Percentiles rank a stretch among this genome's conserved stretches.
Evolutionary conservation across 2,888 invertebrate genomes (phyloP).

Genomic region (Alentia gelatinosa): DNA sequence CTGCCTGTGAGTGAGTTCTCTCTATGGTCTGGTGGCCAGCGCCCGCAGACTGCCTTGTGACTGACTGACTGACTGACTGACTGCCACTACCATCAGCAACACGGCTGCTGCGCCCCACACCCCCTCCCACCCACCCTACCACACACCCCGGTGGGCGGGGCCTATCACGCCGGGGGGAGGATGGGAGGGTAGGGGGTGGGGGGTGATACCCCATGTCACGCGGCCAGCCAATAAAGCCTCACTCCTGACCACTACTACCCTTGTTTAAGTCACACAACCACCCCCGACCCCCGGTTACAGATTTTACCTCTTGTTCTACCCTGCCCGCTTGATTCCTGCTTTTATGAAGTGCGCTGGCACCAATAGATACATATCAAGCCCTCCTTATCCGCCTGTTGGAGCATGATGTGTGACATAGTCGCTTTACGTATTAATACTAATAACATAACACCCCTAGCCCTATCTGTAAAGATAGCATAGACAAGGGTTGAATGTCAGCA

Average conservation of each 20-base stretch:
- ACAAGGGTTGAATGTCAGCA: too few relatives aligned
- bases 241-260: not conserved
- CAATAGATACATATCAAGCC: too few relatives aligned
- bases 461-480: too few relatives aligned
- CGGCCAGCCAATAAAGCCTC: constrained; percentile 28
- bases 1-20: not conserved
- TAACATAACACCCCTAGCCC: too few relatives aligned
- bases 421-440: too few relatives aligned
- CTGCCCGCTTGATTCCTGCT: too few relatives aligned
- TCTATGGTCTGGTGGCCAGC: constrained; percentile 38
- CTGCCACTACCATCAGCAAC: constrained; percentile 22
- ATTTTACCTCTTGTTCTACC: too few relatives aligned
- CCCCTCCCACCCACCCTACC: not conserved
- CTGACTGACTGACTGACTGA: constrained; percentile 49
- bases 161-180: not conserved
- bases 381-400: too few relatives aligned
- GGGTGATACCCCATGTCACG: constrained; percentile 41
- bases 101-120: not conserved
- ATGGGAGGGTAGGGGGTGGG: not conserved
- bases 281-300: too few relatives aligned
- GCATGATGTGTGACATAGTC: too few relatives aligned
- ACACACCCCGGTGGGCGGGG: constrained; percentile 6
- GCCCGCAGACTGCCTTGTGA: not conserved
- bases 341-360: too few relatives aligned
- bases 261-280: not conserved